These are phyloP conservation scores for Liopterus haemorrhoidalis DNA, from an alignment of 2,888 invertebrate genomes.

Conservation along the genomic window DNA sequence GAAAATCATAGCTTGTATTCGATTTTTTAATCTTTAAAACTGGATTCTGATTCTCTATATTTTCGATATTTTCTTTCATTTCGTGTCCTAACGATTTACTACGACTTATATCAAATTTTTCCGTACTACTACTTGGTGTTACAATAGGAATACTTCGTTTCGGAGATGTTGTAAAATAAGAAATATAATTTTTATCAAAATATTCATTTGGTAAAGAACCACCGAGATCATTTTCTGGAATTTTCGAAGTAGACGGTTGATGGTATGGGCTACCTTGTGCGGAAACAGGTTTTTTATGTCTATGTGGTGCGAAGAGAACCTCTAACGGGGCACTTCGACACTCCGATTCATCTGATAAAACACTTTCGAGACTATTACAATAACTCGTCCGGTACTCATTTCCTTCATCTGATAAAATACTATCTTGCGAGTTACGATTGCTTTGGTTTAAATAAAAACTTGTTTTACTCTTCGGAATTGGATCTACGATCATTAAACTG, in stretches of 20 bases:
- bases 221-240: constrained; percentile 6
- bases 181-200: neutral
- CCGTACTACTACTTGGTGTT: neutral
- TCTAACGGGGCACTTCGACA: constrained; percentile 74
- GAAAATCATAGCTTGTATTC: constrained; percentile 42
- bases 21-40: constrained; percentile 34
- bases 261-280: constrained; percentile 1
- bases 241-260: neutral
- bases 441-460: constrained; percentile 73
- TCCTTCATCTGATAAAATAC: constrained; percentile 68
- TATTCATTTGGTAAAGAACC: constrained; percentile 8
- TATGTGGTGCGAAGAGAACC: constrained; percentile 58
- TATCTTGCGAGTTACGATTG: constrained; percentile 68
- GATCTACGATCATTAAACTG: constrained; percentile 41
- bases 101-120: constrained; percentile 4
- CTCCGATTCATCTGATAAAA: constrained; percentile 71
- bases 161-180: neutral
- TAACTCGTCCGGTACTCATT: constrained; percentile 54
- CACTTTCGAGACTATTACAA: constrained; percentile 74
- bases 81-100: constrained; percentile 13
- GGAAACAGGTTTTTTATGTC: constrained; percentile 41
- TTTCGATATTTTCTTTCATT: constrained; percentile 13
- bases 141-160: neutral
- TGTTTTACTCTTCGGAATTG: constrained; percentile 56
- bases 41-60: constrained; percentile 2